Percentiles rank a stretch among this genome's conserved stretches.
phyloP scores from a whole-genome alignment of 2,888 invertebrate genomes.

The Athalia cordata region DNA sequence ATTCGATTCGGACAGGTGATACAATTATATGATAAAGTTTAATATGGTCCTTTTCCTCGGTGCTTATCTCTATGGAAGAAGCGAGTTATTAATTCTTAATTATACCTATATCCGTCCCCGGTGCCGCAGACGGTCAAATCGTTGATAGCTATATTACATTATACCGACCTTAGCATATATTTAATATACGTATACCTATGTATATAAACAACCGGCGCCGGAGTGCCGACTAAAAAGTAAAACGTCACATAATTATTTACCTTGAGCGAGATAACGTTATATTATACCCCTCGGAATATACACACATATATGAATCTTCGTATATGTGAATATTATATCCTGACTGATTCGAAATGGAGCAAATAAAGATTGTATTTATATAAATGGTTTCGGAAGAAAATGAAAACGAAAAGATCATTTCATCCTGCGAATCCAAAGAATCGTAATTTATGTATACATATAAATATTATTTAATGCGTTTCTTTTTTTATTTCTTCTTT shows the following conservation, averaged over 20 bases:
- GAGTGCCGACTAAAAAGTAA: background rate
- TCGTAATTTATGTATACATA: too few relatives aligned
- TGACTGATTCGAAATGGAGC: conserved; percentile 1
- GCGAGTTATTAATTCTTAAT: conserved; percentile 48
- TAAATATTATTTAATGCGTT: too few relatives aligned
- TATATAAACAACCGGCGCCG: conserved; percentile 14
- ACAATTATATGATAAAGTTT: conserved; percentile 34
- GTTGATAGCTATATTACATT: conserved; percentile 20
- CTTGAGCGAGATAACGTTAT: background rate
- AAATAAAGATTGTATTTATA: background rate
- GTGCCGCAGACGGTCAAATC: conserved; percentile 10
- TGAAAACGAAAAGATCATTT: background rate
- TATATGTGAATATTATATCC: background rate
- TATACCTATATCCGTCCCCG: conserved; percentile 22
- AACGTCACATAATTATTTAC: background rate
- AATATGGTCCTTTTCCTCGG: conserved; percentile 23
- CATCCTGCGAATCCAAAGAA: too few relatives aligned
- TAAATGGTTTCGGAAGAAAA: conserved; percentile 16
- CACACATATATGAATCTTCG: background rate
- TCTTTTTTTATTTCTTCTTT: too few relatives aligned
- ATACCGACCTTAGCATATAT: background rate
- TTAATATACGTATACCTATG: conserved; percentile 15
- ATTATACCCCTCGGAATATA: background rate
- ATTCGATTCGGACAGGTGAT: conserved; percentile 25
- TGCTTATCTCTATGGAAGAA: conserved; percentile 16